Conservation (phyloP, 1,140 invertebrate genomes). For the Leptonema lineaticorne region DNA sequence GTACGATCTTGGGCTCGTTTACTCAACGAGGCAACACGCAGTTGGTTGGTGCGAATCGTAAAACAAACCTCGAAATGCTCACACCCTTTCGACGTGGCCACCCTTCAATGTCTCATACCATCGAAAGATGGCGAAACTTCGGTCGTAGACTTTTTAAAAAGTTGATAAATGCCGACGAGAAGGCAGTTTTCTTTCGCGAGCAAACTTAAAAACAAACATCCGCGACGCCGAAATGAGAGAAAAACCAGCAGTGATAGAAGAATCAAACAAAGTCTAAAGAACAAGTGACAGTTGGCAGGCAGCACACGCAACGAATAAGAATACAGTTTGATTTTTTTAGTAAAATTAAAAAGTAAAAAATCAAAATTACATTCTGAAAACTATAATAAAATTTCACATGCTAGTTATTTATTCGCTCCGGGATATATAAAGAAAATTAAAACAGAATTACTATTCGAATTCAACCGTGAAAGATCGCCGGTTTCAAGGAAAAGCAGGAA, state of each 20-base stretch:
- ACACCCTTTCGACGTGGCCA: not conserved
- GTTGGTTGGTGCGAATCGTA: not conserved
- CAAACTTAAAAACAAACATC: constrained; percentile 23
- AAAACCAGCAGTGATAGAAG: not conserved
- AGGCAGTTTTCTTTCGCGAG: not conserved
- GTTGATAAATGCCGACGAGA: constrained; percentile 7
- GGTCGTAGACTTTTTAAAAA: not conserved
- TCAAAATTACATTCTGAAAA: no score
- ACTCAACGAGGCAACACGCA: constrained; percentile 2
- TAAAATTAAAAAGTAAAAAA: no score
- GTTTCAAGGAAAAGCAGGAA: no score
- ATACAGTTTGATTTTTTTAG: not conserved
- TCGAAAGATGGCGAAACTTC: constrained; percentile 5
- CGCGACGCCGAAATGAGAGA: constrained; percentile 1
- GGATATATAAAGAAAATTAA: no score
- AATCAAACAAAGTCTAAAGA: not conserved
- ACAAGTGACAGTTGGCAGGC: constrained; percentile 5
- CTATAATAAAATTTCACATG: no score
- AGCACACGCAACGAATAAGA: not conserved
- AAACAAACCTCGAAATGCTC: not conserved
- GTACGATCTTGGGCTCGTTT: constrained; percentile 11
- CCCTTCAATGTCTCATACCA: not conserved
- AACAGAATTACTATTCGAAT: no score
- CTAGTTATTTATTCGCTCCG: no score
- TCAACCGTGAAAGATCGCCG: no score